Evolutionary conservation across 2,888 invertebrate species (phyloP).

Genomic region (Bedellia somnulentella): DNA sequence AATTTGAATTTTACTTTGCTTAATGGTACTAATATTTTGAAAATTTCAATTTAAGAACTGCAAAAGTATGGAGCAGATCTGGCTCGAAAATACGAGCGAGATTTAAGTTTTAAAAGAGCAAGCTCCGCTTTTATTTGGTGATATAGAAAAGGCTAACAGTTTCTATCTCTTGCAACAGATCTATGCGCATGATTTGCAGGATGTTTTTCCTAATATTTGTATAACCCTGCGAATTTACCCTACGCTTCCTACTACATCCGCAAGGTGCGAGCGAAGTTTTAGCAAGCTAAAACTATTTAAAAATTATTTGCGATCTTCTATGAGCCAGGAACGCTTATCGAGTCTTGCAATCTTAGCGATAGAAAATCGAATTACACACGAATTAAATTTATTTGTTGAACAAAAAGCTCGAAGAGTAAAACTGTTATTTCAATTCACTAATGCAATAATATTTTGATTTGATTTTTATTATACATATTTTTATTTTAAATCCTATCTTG

Average conservation of each 20-base stretch:
- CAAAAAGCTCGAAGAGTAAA: constrained; percentile 9
- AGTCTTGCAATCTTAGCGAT: too few species aligned
- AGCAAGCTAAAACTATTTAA: constrained; percentile 12
- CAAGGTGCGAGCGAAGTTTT: constrained; percentile 15
- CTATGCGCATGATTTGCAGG: constrained; percentile 11
- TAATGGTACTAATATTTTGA: too few species aligned
- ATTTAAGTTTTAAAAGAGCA: constrained; percentile 15
- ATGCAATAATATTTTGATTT: too few species aligned
- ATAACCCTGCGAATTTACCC: constrained; percentile 12
- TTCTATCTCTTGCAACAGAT: constrained; percentile 11
- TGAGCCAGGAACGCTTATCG: constrained; percentile 13
- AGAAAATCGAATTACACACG: too few species aligned
- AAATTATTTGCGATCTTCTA: constrained; percentile 10
- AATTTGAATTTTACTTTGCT: background rate
- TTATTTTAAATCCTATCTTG: too few species aligned
- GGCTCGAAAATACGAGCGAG: constrained; percentile 13
- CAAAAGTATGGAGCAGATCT: too few species aligned
- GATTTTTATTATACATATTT: too few species aligned
- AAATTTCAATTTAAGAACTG: too few species aligned
- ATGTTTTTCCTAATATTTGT: constrained; percentile 7
- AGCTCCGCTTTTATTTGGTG: too few species aligned
- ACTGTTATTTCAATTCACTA: too few species aligned
- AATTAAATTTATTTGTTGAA: constrained; percentile 9
- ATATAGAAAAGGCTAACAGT: too few species aligned
- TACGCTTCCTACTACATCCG: constrained; percentile 13